Evolutionary conservation across 2,113 vertebrate species (phyloP), one percentile per base, ranked within the genome.

Genomic region (Nymphicus hollandicus): DNA sequence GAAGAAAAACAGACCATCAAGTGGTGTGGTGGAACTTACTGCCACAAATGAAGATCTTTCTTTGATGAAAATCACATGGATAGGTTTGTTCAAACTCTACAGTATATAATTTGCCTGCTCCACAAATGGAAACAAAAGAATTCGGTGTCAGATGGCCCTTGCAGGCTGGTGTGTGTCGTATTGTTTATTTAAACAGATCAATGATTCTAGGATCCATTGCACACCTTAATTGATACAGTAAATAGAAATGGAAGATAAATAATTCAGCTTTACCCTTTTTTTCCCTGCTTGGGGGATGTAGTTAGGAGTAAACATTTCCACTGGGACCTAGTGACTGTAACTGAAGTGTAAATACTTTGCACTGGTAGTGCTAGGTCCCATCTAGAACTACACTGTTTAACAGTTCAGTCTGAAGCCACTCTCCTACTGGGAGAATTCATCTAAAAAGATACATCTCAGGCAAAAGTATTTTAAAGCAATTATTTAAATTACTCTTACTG

Each of bases 81-180:
- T 89, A 41, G 68, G 66, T 52, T 93, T 90, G 82, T 84, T 95
- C 47, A 50, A 78, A 63, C 33, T 61, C 17, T 39, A 43, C 56
- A 69, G 33, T 65, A 35, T 92, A 24, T 86, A 91, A 92, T 94
- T 90, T 86, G 60, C 6, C 49, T 47, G 29, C 66, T 93, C 53
- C 91, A 74, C 91, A 95, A 93, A 84, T 86, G 88, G 93, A 91
- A 96, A 88, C 27, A 37, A 90, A 91, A 91, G 46, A 77, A 81
- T 47, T 50, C 20, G 2, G 43, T 63, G 77, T 69, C 70, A 86
- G 41, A 72, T 47, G 37, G 31, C 33, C 16, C 25, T 13, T 56
- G n/a, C 0, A 1, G 58, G 39, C 20, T 64, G 27, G 16, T 22
- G 20, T 61, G 28, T 50, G 17, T 72, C 24, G 4, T 53, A n/a